Evolutionary conservation across 2,888 invertebrate species (phyloP), one percentile per base, ranked within the genome.

Genomic region (Troides helena): DNA sequence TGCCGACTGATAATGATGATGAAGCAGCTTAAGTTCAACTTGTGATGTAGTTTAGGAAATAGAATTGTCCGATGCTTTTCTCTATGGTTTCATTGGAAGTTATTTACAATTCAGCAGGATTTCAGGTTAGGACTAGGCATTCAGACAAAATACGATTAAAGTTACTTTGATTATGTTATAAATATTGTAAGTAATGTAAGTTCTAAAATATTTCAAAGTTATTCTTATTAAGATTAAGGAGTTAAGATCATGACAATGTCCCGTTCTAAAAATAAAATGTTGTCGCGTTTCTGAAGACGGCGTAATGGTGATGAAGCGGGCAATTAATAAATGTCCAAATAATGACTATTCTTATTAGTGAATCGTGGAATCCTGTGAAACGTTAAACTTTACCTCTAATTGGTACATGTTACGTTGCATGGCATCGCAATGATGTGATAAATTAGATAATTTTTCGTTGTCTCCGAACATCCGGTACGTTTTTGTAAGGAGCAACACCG

Each of bases 401-500:
- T 68, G 50, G 50, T 63, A 25, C 25, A 68, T 50, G 21, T 39
- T 43, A 43, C 57, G 43, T 46, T 36, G 30, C 61, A 36, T n/a
- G 23, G 61, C 56, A 21, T 21, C 6, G 21, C 57, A 57, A 61
- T 57, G 56, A 2, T 57, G 57, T 57, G 62, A 67, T 67, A 67
- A 67, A 67, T 67, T 67, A 67, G 62, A 61, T n/a, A 43, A 67
- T 67, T 62, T 62, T 43, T 67, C 67, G 21, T 39, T 67, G 67
- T 62, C 62, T 50, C 25, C 4, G 18, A 23, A 62, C 61, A 61
- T 62, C 66, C 66, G 60, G 53, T 61, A 46, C 59, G 58, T 59
- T 65, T 65, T 65, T 17, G 46, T 65, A 57, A 2, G 17, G 50
- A 17, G 50, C 50, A 50, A 18, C 50, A 50, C 12, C 50, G 50